phyloP scores from a whole-genome alignment of 1,140 invertebrate species.

The Triops longicaudatus region DNA sequence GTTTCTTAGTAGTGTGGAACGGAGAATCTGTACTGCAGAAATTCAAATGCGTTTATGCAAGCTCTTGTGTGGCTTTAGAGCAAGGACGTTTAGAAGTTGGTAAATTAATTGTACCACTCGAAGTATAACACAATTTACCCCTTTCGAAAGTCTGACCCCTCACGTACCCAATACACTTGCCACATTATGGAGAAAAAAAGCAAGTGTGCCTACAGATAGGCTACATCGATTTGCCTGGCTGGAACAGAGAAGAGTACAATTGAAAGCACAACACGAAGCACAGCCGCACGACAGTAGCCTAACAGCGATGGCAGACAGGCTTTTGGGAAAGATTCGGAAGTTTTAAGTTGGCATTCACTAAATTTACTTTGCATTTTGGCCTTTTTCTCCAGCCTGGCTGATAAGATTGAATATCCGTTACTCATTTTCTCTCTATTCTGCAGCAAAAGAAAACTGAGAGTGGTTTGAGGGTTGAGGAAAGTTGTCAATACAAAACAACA shows the following conservation, averaged over 20 bases:
- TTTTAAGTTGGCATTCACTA: background rate
- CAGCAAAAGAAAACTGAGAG: background rate
- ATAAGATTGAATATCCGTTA: background rate
- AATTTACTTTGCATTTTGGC: background rate
- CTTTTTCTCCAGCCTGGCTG: background rate
- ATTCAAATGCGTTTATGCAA: background rate
- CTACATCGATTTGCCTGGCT: slow-evolving; percentile 14
- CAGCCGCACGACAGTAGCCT: background rate
- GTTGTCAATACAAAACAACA: background rate
- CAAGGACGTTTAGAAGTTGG: background rate
- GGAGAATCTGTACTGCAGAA: background rate
- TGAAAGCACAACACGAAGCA: too few species aligned
- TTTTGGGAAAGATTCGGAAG: background rate
- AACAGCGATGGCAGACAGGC: background rate
- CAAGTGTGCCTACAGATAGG: background rate
- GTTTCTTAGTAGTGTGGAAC: background rate
- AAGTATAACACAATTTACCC: background rate
- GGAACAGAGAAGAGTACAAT: background rate
- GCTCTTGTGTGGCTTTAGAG: background rate
- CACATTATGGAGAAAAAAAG: background rate
- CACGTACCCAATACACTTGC: background rate
- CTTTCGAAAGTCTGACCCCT: background rate
- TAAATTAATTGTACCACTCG: background rate
- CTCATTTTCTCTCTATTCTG: background rate
- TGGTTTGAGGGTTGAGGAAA: background rate